Conservation (phyloP, 2,888 invertebrate species). For the Hofmannophila pseudospretella region DNA sequence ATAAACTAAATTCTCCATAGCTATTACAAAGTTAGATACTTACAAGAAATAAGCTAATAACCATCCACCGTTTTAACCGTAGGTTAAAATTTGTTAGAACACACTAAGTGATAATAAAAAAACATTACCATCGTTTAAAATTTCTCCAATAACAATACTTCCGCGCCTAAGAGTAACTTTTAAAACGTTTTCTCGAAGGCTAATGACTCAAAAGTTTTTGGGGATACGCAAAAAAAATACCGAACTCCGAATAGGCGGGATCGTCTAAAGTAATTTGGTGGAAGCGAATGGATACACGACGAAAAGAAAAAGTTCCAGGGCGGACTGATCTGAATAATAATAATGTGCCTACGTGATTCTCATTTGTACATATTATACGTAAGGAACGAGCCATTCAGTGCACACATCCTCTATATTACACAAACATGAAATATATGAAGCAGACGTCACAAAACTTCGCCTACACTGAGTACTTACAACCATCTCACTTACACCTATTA, state of each 20-base stretch:
- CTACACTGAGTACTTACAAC: too few species aligned
- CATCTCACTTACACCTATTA: too few species aligned
- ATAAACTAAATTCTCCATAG: too few species aligned
- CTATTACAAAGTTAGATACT: too few species aligned
- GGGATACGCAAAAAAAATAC: constrained; percentile 25
- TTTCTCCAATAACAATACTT: constrained; percentile 3
- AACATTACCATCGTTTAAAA: constrained; percentile 6
- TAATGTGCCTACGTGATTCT: constrained; percentile 25
- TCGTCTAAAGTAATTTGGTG: constrained; percentile 32
- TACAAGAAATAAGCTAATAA: too few species aligned
- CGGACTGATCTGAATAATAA: constrained; percentile 35
- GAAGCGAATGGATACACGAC: constrained; percentile 23
- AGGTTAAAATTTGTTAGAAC: not conserved
- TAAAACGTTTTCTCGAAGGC: constrained; percentile 16
- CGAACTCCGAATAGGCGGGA: constrained; percentile 36
- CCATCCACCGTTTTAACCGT: too few species aligned
- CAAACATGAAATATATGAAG: too few species aligned
- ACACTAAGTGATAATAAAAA: constrained; percentile 6
- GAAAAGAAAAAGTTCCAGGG: constrained; percentile 31
- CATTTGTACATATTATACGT: constrained; percentile 20
- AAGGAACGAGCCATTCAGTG: constrained; percentile 11
- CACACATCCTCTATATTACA: constrained; percentile 6
- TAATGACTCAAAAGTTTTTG: constrained; percentile 40
- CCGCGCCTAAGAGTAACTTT: constrained; percentile 15
- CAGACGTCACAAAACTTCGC: too few species aligned